Evolutionary conservation across 2,113 vertebrate genomes (phyloP).

Genomic region (Enhydra lutris): DNA sequence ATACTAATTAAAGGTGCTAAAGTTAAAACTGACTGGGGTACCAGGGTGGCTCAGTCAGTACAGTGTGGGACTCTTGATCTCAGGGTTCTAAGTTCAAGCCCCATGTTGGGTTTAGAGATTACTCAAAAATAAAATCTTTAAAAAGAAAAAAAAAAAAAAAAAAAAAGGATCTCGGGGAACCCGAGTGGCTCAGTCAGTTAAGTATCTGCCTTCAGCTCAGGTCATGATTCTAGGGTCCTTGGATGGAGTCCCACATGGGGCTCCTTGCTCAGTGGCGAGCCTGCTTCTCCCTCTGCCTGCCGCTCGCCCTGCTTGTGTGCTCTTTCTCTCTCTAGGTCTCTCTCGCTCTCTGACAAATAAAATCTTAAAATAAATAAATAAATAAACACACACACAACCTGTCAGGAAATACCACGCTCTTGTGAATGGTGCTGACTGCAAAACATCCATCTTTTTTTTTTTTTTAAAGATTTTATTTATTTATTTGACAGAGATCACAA

Average conservation of each 20-base stretch:
- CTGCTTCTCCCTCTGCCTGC: no score
- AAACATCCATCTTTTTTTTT: neutral
- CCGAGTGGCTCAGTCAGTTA: no score
- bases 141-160: neutral
- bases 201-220: no score
- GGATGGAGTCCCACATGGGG: no score
- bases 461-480: no score
- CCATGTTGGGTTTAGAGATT: neutral
- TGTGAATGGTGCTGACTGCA: neutral
- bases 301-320: no score
- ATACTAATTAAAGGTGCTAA: neutral
- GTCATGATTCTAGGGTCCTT: no score
- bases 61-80: neutral
- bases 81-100: neutral
- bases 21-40: neutral
- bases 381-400: neutral
- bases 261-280: no score
- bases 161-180: neutral
- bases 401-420: neutral
- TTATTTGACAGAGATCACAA: no score
- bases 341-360: no score
- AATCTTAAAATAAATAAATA: neutral
- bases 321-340: no score
- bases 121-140: neutral
- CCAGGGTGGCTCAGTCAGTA: neutral